Evolutionary conservation across 2,888 invertebrate genomes (phyloP), one percentile per base, ranked within the genome.

Genomic region (Zygaena filipendulae): DNA sequence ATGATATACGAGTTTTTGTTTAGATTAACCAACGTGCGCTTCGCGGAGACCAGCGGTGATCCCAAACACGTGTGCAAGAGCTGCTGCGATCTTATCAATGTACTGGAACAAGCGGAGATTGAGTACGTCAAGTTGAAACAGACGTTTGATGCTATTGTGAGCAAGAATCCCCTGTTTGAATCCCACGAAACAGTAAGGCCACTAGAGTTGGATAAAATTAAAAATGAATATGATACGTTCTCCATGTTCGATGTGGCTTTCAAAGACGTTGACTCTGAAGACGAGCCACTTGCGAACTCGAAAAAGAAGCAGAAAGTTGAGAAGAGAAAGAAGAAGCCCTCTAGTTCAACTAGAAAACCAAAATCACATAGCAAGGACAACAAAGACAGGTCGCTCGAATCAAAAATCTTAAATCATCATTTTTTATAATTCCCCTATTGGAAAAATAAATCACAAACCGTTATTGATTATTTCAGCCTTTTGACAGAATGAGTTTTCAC

Each of bases 91-190:
- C 62, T 75, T 24, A 49, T 75, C 23, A 64, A 68, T 38, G 52
- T 69, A 19, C 46, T 77, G 20, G 75, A 77, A 39, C 61, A 59
- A 23, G 66, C 75, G 2, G 75, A 75, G 42, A 35, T 62, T 9
- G 72, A 74, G 35, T 77, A 74, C 32, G 20, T 49, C 18, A 69
- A 68, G 40, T 38, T 72, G 14, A 71, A 67, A 36, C 64, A 68
- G 24, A 47, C 66, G 4, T 74, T 77, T 39, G 69, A 68, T 33
- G 52, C 60, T 12, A 66, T 75, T 10, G 49, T 77, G 11, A 64
- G 51, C 28, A 70, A 68, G 40, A 77, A 74, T 37, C 75, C 75
- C 1, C 42, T 74, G 26, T 71, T 70, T 35, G 61, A 58, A 3
- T 12, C 38, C 2, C 38, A 39, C 2, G n/a, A 35, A 6, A 33